Base-by-base conservation (phyloP, 2,113 vertebrate genomes). In the Rallus limicola region DNA sequence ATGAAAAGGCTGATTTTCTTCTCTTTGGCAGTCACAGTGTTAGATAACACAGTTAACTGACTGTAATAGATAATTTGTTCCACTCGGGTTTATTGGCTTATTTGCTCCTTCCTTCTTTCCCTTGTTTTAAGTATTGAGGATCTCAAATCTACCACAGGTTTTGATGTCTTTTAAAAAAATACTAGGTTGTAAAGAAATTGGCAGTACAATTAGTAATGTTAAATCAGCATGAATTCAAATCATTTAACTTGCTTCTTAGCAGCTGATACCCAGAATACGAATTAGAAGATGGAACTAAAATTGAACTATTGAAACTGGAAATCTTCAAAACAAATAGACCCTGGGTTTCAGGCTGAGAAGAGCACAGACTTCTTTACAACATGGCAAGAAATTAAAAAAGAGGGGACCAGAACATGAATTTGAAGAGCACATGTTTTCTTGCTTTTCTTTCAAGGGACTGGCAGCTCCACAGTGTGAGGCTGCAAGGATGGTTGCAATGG, bases 201-300 rank as follows among this genome's bases (percentile, higher is more conserved):
- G 80, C 92, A 97, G 91, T 56, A 82, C 74, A 97, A 95, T 97
- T 98, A 98, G 95, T 91, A 95, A 95, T 76, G 44, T 92, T 82
- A 96, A 93, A 93, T 93, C 89, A 83, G 70, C 74, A 7, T 97
- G 95, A 97, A 97, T 96, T 97, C 92, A 97, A 98, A 97, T 95
- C 25, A 97, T 90, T 96, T 97, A 97, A 97, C 96, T 97, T 96
- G 93, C 64, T 97, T 95, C 96, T 88, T 83, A 95, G 90, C 82
- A 97, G 95, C 93, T 97, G 92, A 97, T 95, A 89, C 44, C 16
- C 82, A 80, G 94, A 97, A 97, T 79, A 91, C n/a, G 56, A 97
- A 97, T 96, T 91, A 97, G 92, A 97, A 94, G 85, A 91, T 92
- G 75, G 92, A 96, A 95, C 80, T 95, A 92, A 97, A 97, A 96